These are phyloP conservation scores for Eulemur macaco DNA, from an alignment of 2,113 vertebrate species.

Conservation along the genomic window DNA sequence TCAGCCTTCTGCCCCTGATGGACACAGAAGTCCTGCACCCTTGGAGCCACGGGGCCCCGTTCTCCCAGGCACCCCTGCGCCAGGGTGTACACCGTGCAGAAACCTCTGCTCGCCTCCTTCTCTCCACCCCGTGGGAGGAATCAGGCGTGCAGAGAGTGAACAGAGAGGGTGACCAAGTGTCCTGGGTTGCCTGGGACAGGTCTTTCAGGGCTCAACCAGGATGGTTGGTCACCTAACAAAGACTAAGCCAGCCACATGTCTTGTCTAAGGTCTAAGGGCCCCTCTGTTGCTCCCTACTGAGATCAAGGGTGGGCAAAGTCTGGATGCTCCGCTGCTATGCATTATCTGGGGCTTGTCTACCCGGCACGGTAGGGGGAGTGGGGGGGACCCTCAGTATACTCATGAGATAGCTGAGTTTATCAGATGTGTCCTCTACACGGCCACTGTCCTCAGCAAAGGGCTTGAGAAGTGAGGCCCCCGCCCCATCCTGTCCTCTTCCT, in stretches of 20 bases:
- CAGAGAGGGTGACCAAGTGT: too few species aligned
- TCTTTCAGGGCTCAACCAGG: not conserved
- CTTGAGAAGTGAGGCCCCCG: not conserved
- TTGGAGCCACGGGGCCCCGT: not conserved
- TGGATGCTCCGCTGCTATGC: not conserved
- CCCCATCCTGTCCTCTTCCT: too few species aligned
- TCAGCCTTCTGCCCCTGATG: not conserved
- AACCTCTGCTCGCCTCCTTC: too few species aligned
- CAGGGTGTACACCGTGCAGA: not conserved
- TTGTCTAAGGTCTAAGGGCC: not conserved
- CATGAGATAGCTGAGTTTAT: not conserved
- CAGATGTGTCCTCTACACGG: not conserved
- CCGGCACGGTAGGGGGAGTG: rapidly evolving
- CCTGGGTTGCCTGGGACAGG: not conserved
- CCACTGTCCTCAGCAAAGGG: not conserved
- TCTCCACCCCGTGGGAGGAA: not conserved
- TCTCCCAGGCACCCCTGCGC: not conserved
- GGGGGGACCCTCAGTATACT: rapidly evolving
- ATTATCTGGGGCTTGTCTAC: not conserved
- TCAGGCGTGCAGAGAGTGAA: not conserved
- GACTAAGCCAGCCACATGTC: rapidly evolving
- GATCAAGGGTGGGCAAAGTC: not conserved
- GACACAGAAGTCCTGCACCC: too few species aligned
- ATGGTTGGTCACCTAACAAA: not conserved
- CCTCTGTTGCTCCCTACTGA: not conserved